Evolutionary conservation across 2,797 vertebrate genomes (phyloP).

Genomic region (Choloepus didactylus): DNA sequence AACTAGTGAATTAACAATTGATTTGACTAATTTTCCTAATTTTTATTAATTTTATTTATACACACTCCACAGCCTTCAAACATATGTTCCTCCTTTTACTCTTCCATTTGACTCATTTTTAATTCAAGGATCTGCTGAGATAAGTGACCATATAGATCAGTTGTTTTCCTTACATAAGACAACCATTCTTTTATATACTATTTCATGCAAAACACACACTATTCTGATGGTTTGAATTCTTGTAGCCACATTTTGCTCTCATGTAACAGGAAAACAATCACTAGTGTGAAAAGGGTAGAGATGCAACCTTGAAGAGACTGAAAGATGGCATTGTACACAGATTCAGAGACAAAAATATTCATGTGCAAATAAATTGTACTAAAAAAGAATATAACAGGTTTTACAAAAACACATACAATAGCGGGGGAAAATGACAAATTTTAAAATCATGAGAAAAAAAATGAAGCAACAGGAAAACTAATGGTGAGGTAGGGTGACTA

Average conservation of each 20-base stretch:
- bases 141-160: background rate
- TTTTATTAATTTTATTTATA: too few species aligned
- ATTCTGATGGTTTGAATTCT: background rate
- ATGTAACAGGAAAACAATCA: background rate
- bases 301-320: background rate
- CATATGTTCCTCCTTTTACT: too few species aligned
- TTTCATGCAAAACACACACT: constrained; percentile 13
- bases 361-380: background rate
- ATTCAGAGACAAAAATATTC: background rate
- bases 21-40: constrained; percentile 26
- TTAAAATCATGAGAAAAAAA: constrained; percentile 13
- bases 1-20: background rate
- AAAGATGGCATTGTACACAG: background rate
- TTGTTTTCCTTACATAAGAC: background rate
- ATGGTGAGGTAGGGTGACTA: background rate
- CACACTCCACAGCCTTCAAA: too few species aligned
- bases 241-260: background rate
- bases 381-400: background rate
- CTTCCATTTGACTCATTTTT: constrained; percentile 27
- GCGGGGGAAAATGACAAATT: background rate
- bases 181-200: background rate
- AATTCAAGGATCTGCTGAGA: background rate
- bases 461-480: constrained; percentile 22
- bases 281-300: background rate
- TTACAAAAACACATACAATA: constrained; percentile 10